phyloP scores from a whole-genome alignment of 2,113 vertebrate genomes.

The Pedetes capensis region DNA sequence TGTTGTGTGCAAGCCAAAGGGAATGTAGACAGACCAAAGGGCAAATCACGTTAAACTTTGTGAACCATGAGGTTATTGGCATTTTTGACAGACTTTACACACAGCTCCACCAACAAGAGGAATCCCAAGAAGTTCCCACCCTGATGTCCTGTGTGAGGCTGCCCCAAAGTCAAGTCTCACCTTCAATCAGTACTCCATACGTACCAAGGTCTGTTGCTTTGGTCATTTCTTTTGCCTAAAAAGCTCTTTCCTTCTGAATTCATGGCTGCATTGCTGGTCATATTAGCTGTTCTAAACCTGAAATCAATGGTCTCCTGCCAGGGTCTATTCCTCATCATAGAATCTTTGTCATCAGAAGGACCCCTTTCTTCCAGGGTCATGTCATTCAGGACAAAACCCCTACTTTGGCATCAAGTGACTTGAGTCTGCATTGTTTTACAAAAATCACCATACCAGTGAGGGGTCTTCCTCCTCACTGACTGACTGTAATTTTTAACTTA shows the following conservation, averaged over 20 bases:
- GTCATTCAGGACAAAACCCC: neutral
- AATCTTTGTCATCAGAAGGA: neutral
- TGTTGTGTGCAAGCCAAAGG: too few species aligned
- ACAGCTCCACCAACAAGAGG: too few species aligned
- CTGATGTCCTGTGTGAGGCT: too few species aligned
- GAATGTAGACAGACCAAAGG: too few species aligned
- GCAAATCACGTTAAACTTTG: too few species aligned
- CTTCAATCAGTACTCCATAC: too few species aligned
- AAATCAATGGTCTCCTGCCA: neutral
- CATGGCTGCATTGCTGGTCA: neutral
- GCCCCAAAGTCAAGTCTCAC: too few species aligned
- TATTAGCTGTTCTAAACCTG: neutral
- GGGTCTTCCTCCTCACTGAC: neutral
- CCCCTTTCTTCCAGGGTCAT: neutral
- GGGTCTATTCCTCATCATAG: neutral
- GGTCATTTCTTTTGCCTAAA: neutral
- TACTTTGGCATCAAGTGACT: neutral
- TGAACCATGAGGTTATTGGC: too few species aligned
- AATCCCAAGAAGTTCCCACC: too few species aligned
- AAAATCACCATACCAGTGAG: neutral
- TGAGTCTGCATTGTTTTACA: neutral
- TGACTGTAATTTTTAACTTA: conserved; percentile 27
- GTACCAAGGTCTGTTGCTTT: neutral
- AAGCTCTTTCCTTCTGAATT: neutral
- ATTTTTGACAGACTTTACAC: too few species aligned